phyloP scores from a whole-genome alignment of 2,888 invertebrate genomes.

The Lasioglossum zephyrum region DNA sequence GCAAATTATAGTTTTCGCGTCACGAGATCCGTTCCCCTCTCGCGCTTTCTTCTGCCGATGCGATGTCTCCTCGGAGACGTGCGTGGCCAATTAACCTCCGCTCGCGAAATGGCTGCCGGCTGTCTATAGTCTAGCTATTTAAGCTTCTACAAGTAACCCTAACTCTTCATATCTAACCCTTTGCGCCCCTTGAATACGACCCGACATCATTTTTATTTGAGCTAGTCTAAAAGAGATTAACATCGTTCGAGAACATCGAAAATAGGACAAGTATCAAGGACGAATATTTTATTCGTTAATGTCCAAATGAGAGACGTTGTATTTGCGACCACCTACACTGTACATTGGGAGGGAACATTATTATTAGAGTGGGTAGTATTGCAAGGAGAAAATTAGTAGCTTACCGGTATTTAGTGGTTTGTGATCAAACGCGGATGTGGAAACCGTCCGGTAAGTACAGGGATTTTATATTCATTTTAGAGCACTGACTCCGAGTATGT shows the following conservation, averaged over 20 bases:
- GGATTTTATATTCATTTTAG: neutral
- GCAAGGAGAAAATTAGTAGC: neutral
- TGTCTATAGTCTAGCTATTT: neutral
- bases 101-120: neutral
- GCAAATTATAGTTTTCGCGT: slow-evolving; percentile 74
- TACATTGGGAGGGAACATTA: neutral
- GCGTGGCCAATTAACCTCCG: neutral
- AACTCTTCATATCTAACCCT: neutral
- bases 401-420: neutral
- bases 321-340: neutral
- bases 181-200: neutral
- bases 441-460: neutral
- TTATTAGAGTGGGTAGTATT: neutral
- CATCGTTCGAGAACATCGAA: neutral
- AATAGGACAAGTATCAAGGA: neutral
- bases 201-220: too few species aligned
- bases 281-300: neutral
- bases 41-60: slow-evolving; percentile 31
- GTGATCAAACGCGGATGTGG: neutral
- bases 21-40: slow-evolving; percentile 63
- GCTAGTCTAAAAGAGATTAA: neutral
- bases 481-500: neutral
- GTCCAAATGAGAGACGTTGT: neutral
- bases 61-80: neutral
- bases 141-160: neutral